phyloP scores from a whole-genome alignment of 2,113 vertebrate species.

The Mesoclemmys tuberculata region DNA sequence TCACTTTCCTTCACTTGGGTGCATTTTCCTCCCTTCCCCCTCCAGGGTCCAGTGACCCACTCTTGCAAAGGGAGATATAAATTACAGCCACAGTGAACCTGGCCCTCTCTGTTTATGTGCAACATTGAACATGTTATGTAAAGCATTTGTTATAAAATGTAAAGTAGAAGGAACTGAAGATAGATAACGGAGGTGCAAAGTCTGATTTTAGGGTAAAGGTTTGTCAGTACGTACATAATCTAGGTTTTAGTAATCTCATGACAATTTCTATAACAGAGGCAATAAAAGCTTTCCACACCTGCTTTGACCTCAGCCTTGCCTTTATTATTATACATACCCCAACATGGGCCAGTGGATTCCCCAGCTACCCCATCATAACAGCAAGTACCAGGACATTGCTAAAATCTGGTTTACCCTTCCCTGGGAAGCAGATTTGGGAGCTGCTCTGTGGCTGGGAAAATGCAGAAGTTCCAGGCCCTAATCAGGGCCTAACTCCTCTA shows the following conservation, averaged over 20 bases:
- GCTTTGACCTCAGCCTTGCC: background rate
- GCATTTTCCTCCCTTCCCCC: background rate
- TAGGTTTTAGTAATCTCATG: background rate
- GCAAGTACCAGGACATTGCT: background rate
- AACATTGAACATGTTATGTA: background rate
- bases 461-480: background rate
- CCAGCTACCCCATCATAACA: background rate
- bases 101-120: accelerated
- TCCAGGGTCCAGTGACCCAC: background rate
- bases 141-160: background rate
- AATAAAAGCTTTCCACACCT: background rate
- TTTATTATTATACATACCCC: background rate
- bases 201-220: background rate
- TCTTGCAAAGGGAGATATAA: background rate
- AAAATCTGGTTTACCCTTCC: background rate
- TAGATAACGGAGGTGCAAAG: background rate
- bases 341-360: background rate
- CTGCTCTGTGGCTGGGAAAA: background rate
- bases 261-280: background rate
- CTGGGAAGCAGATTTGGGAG: background rate
- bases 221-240: background rate
- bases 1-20: background rate
- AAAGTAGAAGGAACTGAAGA: background rate
- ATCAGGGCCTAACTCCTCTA: background rate
- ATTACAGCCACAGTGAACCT: background rate